These are phyloP conservation scores for Papilio polyxenes DNA, from an alignment of 1,140 invertebrate genomes.

Conservation along the genomic window DNA sequence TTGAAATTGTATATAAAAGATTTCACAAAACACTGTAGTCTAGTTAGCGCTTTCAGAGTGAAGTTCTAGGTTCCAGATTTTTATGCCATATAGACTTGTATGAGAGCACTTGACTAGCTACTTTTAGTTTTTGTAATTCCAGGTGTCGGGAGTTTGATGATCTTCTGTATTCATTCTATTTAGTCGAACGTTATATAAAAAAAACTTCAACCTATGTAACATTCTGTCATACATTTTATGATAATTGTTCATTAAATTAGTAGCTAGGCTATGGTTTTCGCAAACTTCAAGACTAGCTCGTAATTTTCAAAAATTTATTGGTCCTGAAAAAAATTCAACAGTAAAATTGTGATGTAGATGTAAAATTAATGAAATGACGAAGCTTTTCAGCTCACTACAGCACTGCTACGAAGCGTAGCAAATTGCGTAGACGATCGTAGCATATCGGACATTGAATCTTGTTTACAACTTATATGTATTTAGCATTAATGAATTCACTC, in stretches of 20 bases:
- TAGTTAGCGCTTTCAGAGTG: constrained; percentile 11
- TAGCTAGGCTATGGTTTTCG: no score
- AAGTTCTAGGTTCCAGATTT: constrained; percentile 12
- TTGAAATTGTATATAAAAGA: not conserved
- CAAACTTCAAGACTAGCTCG: no score
- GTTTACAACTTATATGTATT: not conserved
- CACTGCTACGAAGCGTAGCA: not conserved
- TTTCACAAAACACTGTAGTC: not conserved
- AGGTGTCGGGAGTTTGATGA: not conserved
- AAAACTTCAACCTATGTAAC: not conserved
- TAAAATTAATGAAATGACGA: not conserved
- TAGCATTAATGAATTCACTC: not conserved
- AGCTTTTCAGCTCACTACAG: not conserved
- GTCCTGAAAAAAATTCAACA: no score
- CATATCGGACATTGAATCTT: not conserved
- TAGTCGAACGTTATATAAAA: not conserved
- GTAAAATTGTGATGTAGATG: not conserved
- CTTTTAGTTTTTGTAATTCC: not conserved
- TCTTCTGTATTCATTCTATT: not conserved
- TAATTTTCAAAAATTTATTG: no score
- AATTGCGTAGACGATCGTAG: not conserved
- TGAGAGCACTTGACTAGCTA: not conserved
- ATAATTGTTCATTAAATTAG: not conserved
- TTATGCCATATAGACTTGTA: not conserved
- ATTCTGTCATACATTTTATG: not conserved